Base-by-base conservation (phyloP, 2,888 invertebrate species). In the Pyrgus malvae region DNA sequence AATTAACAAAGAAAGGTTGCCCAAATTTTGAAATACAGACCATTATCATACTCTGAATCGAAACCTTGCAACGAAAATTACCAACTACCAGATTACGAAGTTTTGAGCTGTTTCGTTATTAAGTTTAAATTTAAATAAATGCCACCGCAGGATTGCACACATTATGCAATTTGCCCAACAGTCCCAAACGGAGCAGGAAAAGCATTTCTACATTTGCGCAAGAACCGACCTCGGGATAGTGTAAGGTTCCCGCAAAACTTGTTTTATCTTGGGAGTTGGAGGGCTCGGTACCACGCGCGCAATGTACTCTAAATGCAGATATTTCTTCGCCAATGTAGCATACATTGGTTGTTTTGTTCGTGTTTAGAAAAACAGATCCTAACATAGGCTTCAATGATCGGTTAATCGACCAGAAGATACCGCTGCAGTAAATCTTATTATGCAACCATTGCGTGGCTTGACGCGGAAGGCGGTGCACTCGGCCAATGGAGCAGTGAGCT, bases 391-490 rank as follows among this genome's bases (percentile, higher is more conserved):
- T 27, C 54, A 66, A 27, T 55, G 50, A 70, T 69, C 70, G 16
- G 1, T 5, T 29, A 38, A 72, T 68, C 37, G 66, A 23, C 25
- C 14, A 42, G 19, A 57, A 29, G 19, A 41, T 50, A 16, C 35
- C 8, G 41, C 66, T 63, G 64, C 48, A 62, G 67, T 62, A n/a
- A 17, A 38, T n/a, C 8, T 61, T 59, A 69, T 86, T 81, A 81
- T 73, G 81, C 74, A 86, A 86, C 67, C 40, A 68, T 83, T 80
- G 80, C 82, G 80, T 84, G 80, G 76, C 75, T 65, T 73, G 76
- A 87, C 78, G 73, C 86, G 88, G 88, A 88, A 88, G 86, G 75
- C 77, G 70, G 66, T 76, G 72, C 81, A 86, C 74, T 87, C 82
- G 87, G 82, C 80, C 84, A 87, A 81, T 84, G 74, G 87, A 86